A percentile compares a stretch with the other conserved stretches of the same genome.
Conservation (phyloP, 2,797 vertebrate species). For the Sebastes glaucus region DNA sequence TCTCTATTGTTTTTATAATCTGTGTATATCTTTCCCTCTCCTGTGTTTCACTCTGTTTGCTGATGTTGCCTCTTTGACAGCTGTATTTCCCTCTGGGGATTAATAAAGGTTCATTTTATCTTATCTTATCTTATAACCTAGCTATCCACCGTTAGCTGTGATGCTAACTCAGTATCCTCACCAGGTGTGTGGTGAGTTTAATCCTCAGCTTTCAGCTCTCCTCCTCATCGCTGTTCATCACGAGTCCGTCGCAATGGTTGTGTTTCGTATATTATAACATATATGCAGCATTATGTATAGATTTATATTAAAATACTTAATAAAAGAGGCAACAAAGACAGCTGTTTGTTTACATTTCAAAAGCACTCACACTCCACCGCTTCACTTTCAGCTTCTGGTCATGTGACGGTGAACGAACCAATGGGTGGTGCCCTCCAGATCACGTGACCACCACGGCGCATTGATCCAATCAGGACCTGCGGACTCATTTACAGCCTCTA, state of each 20-base stretch:
- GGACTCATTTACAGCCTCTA: neutral
- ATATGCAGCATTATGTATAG: rapidly evolving
- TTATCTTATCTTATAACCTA: rapidly evolving
- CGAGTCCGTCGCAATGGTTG: rapidly evolving
- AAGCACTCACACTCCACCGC: conserved; percentile 4
- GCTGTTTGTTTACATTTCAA: conserved; percentile 45
- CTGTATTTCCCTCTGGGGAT: rapidly evolving
- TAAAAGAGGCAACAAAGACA: rapidly evolving
- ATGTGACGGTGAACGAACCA: neutral
- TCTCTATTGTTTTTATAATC: no score
- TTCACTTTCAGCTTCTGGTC: neutral
- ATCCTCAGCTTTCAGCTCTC: neutral
- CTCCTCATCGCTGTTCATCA: neutral
- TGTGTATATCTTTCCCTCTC: no score
- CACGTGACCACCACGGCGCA: conserved; percentile 2
- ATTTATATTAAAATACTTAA: no score
- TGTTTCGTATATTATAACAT: rapidly evolving
- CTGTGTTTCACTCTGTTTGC: no score
- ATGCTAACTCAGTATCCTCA: conserved; percentile 23
- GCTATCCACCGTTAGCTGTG: neutral
- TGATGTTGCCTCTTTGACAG: no score
- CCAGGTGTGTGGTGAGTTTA: neutral
- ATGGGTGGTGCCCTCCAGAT: rapidly evolving
- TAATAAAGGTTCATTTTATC: no score
- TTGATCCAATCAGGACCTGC: no score